Conservation (phyloP, 2,888 invertebrate genomes). For the Acronicta leporina region DNA sequence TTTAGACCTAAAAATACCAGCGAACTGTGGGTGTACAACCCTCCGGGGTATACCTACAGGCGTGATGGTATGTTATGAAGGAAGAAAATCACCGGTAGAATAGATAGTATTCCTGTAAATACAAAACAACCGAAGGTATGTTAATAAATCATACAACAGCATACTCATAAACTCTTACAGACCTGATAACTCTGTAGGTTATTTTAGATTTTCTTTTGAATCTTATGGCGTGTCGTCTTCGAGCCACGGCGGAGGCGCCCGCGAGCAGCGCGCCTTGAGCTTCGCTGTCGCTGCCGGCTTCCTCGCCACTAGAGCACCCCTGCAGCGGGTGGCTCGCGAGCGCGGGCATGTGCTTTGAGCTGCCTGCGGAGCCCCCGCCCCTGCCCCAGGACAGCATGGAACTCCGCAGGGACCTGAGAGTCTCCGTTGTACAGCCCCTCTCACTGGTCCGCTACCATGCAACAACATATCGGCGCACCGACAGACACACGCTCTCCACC, state of each 20-base stretch:
- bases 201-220: conserved; percentile 83
- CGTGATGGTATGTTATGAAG: not conserved
- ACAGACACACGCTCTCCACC: conserved; percentile 66
- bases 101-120: too few species aligned
- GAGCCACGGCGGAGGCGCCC: conserved; percentile 81
- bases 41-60: too few species aligned
- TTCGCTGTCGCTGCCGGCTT: conserved; percentile 67
- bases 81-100: not conserved
- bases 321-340: conserved; percentile 57
- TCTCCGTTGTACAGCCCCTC: conserved; percentile 87
- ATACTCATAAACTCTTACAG: conserved; percentile 44
- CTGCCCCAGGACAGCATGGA: conserved; percentile 85
- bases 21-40: too few species aligned
- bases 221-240: conserved; percentile 85
- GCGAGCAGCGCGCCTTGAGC: conserved; percentile 78
- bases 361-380: conserved; percentile 71
- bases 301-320: conserved; percentile 65
- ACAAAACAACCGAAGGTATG: too few species aligned
- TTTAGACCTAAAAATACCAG: too few species aligned
- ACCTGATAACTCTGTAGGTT: conserved; percentile 82
- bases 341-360: conserved; percentile 67
- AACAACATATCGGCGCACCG: conserved; percentile 86
- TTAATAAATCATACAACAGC: too few species aligned
- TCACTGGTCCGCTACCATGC: conserved; percentile 77
- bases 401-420: conserved; percentile 85